phyloP scores from a whole-genome alignment of 2,113 vertebrate genomes.

The Rutilus rutilus region DNA sequence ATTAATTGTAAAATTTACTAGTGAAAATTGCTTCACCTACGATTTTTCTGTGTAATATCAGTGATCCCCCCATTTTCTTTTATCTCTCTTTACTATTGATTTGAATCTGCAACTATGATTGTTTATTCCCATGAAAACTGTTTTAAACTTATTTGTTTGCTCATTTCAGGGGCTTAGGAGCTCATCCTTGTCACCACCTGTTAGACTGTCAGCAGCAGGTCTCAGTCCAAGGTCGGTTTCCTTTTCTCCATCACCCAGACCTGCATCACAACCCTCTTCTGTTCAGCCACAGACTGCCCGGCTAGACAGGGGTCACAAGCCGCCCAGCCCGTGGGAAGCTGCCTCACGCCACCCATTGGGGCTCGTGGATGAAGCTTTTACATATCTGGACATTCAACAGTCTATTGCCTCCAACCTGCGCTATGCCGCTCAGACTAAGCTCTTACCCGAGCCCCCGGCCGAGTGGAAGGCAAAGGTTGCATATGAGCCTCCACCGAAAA shows the following conservation, averaged over 20 bases:
- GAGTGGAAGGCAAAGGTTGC: constrained; percentile 83
- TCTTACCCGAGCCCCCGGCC: constrained; percentile 77
- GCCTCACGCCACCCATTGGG: constrained; percentile 87
- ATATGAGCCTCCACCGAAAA: constrained; percentile 66
- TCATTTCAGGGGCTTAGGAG: constrained; percentile 69
- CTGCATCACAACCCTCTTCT: constrained; percentile 67
- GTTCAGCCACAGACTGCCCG: constrained; percentile 62
- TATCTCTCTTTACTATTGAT: too few species aligned
- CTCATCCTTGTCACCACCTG: constrained; percentile 82
- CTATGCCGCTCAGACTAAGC: constrained; percentile 87
- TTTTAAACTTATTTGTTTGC: constrained; percentile 51
- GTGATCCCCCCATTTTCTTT: background rate
- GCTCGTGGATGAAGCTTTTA: constrained; percentile 90
- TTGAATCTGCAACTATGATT: too few species aligned
- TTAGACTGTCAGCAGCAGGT: constrained; percentile 67
- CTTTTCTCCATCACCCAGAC: constrained; percentile 72
- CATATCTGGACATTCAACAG: constrained; percentile 81
- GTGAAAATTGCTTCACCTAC: too few species aligned
- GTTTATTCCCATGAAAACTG: background rate
- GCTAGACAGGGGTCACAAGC: constrained; percentile 75
- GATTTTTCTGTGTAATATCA: background rate
- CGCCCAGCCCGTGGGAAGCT: constrained; percentile 90
- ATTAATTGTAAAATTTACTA: too few species aligned
- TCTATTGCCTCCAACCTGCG: constrained; percentile 82
- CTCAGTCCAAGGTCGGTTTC: constrained; percentile 67